Conservation (phyloP, 2,113 vertebrate species). For the Bambusicola thoracicus region DNA sequence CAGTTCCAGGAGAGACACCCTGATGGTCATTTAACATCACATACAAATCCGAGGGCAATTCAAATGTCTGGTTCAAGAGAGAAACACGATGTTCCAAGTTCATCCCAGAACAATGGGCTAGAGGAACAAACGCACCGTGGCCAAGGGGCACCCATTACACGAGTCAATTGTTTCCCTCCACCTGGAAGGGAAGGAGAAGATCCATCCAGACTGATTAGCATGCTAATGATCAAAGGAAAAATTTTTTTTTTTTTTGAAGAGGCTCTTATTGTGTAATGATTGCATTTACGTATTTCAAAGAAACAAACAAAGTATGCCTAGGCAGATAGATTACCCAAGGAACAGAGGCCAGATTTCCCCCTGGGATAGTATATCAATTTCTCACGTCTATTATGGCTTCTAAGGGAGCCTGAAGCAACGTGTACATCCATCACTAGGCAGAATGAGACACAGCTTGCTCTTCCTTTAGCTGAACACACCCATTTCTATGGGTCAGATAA, state of each 20-base stretch:
- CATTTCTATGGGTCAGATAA: background rate
- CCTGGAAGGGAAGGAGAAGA: slow-evolving; percentile 65
- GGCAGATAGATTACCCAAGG: background rate
- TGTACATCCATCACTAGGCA: background rate
- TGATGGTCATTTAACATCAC: background rate
- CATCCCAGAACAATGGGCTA: slow-evolving; percentile 61
- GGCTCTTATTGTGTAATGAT: slow-evolving; percentile 49
- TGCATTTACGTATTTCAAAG: slow-evolving; percentile 52
- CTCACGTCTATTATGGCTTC: background rate
- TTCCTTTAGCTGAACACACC: background rate
- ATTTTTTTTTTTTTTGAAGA: background rate
- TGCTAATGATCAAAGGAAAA: slow-evolving; percentile 56
- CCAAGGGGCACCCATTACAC: slow-evolving; percentile 45
- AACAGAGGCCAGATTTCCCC: background rate
- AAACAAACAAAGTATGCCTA: slow-evolving; percentile 16
- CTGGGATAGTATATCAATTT: background rate
- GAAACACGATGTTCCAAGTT: slow-evolving; percentile 62
- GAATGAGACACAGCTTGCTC: background rate
- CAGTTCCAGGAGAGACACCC: slow-evolving; percentile 28
- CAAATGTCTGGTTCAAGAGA: slow-evolving; percentile 28
- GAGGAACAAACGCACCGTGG: slow-evolving; percentile 22
- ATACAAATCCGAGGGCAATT: background rate
- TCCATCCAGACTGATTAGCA: slow-evolving; percentile 56
- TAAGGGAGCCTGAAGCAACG: background rate
- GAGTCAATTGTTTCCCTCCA: slow-evolving; percentile 60